A percentile compares a stretch with the other conserved stretches of the same genome.
These are phyloP conservation scores for Eidolon dupreanum DNA, from an alignment of 2,797 vertebrate species.

Conservation along the genomic window DNA sequence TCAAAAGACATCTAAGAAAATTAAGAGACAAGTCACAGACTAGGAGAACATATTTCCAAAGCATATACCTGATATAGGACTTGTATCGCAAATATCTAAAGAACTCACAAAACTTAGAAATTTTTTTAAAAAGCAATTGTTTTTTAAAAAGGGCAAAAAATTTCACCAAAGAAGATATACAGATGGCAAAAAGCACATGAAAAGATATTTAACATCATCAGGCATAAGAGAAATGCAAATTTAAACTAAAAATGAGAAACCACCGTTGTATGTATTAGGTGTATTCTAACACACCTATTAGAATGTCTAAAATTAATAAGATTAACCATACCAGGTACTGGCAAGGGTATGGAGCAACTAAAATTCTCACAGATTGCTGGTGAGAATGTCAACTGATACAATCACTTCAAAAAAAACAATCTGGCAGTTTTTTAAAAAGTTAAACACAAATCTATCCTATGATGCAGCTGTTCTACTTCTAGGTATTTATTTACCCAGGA, in stretches of 20 bases:
- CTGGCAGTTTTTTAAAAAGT: not conserved
- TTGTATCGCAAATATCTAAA: not conserved
- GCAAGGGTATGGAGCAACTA: not conserved
- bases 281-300: not conserved
- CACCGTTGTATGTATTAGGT: not conserved
- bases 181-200: slow-evolving; percentile 9
- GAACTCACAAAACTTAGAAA: not conserved
- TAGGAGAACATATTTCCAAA: slow-evolving; percentile 25
- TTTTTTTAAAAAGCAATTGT: not conserved
- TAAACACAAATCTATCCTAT: not conserved
- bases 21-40: not conserved
- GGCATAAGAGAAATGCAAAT: not conserved
- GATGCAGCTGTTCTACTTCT: not conserved
- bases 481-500: not conserved
- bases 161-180: not conserved
- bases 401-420: not conserved
- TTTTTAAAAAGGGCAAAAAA: not conserved
- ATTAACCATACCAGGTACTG: not conserved
- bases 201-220: not conserved
- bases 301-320: not conserved
- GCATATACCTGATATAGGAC: not conserved
- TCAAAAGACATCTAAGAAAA: slow-evolving; percentile 1
- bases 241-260: not conserved
- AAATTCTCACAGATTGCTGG: not conserved
- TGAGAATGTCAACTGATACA: not conserved